A percentile compares a stretch with the other conserved stretches of the same genome.
Conservation (phyloP, 1,140 invertebrate species). For the Paralvinella palmiformis region DNA sequence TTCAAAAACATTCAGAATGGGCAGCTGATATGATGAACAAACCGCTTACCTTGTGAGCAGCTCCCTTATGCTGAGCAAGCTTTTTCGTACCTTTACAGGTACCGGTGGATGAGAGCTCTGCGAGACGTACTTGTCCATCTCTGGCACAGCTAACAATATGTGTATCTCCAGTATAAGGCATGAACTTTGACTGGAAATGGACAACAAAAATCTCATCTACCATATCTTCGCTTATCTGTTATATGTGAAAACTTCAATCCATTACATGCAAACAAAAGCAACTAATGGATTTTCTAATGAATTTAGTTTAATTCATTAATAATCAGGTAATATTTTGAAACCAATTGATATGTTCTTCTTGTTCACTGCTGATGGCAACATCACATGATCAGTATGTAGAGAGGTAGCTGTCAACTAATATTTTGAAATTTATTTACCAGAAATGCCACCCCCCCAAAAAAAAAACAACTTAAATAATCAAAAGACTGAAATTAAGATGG, state of each 20-base stretch:
- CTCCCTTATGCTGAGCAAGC: slow-evolving; percentile 64
- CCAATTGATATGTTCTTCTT: background rate
- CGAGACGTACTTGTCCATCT: slow-evolving; percentile 76
- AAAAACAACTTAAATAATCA: background rate
- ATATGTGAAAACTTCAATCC: background rate
- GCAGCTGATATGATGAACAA: background rate
- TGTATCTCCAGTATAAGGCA: slow-evolving; percentile 63
- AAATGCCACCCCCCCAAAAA: too few relatives aligned
- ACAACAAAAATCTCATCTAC: slow-evolving; percentile 7
- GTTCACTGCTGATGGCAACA: background rate
- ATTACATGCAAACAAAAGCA: background rate
- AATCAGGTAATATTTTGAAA: background rate
- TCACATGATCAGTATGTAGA: background rate
- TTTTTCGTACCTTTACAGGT: slow-evolving; percentile 54
- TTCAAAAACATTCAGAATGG: background rate
- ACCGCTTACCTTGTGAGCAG: slow-evolving; percentile 66
- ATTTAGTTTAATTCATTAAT: background rate
- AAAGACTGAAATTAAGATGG: background rate
- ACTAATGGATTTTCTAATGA: background rate
- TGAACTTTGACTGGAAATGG: slow-evolving; percentile 60
- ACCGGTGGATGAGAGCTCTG: slow-evolving; percentile 55
- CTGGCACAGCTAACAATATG: slow-evolving; percentile 80
- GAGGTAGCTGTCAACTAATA: too few relatives aligned
- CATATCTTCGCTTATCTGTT: too few relatives aligned
- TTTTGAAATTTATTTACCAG: too few relatives aligned